Evolutionary conservation across 2,888 invertebrate genomes (phyloP), one percentile per base, ranked within the genome.

Genomic region (Adelognathus sp.): DNA sequence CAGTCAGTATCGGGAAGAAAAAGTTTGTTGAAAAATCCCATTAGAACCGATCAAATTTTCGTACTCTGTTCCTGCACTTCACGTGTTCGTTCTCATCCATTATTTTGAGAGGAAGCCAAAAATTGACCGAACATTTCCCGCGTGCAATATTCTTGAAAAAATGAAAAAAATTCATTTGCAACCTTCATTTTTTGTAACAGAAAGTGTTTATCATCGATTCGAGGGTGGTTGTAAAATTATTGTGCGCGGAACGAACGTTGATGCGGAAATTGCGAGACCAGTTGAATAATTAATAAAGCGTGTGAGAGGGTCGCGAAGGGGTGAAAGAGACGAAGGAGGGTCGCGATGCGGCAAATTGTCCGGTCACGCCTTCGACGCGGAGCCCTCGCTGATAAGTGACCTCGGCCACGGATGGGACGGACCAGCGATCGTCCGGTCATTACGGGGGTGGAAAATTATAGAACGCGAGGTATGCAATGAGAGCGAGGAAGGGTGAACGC

Each of bases 391-490:
- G 66, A 80, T 82, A 83, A 76, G 75, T 74, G 63, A 66, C 67
- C 54, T 29, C 74, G 69, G 58, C 61, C n/a, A n/a, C n/a, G n/a
- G n/a, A 71, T 66, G 77, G 66, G 70, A 60, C 46, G 56, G 54
- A 52, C 69, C 39, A 44, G 41, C 66, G 76, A 64, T 54, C 50
- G 83, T 79, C 74, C 77, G 79, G 81, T 83, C 69, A 81, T 70
- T 79, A 73, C 72, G 80, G 74, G 75, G 80, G 46, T 66, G 76
- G 67, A 77, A 83, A 84, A 84, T 83, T 84, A 83, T 81, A 76
- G 74, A 77, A 83, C 72, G 58, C 52, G 52, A 16, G 16, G 41
- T 11, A 29, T 41, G 24, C n/a, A 64, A 18, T 21, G 2, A 29
- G 33, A 11, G 54, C 39, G 54, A 29, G 33, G 41, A 16, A 9